Base-by-base conservation (phyloP, 2,797 vertebrate genomes). In the Diplodus puntazzo region DNA sequence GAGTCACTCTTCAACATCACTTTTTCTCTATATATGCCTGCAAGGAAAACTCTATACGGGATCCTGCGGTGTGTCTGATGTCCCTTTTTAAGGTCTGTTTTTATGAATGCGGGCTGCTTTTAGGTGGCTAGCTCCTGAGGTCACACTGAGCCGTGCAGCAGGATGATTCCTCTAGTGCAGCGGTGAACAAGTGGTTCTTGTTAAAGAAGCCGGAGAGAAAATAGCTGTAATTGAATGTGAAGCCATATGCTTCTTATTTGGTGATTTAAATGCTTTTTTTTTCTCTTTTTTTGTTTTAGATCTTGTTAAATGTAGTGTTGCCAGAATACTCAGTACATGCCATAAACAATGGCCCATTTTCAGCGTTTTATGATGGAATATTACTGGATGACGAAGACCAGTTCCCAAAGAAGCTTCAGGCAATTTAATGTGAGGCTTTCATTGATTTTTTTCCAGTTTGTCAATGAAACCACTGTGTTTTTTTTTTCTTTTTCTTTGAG, bases 231-330 rank as follows among this genome's bases (percentile, higher is more conserved):
- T 89, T 94, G 76, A 88, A 92, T 92, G 85, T 83, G 81, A 87
- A 85, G 75, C 84, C 92, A 93, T 93, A 82, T 94, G 93, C 88
- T 95, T 93, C 88, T 92, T 77, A 92, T 96, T 95, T 87, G 62
- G 73, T 34, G 54, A 69, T 39, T 39, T 39, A 82, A 86, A 75
- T 81, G 54, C n/a, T 45, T 66, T 87, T 21, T 9, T 78, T 65
- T 78, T 1, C 8, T 39, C 1, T 39, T 39, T 39, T 27, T 78
- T 77, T 34, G 46, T 85, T 86, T 88, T 39, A 80, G 77, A 82
- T 85, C 69, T 75, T 74, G 81, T 85, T 91, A 88, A 87, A 88
- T 87, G 83, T 60, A 55, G 82, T 83, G 66, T 80, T 86, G 87
- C 87, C 82, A 84, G 82, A 87, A 82, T 83, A 23, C 86, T 84